Percentiles rank a stretch among this genome's conserved stretches.
These are phyloP conservation scores for Calosoma granatense DNA, from an alignment of 1,140 invertebrate genomes.

Conservation along the genomic window DNA sequence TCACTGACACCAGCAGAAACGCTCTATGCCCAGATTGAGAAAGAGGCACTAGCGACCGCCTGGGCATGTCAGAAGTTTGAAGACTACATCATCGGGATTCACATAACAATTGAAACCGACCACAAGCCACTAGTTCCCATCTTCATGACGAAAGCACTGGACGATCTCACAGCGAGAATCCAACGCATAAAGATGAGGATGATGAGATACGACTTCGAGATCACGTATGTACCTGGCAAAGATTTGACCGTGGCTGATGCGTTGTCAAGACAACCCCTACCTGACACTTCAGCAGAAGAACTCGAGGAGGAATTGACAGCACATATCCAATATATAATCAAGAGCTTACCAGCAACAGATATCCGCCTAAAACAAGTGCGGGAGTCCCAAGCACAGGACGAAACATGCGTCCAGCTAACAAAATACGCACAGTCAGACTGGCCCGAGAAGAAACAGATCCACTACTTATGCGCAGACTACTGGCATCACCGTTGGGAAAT, in stretches of 20 bases:
- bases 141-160: conserved; percentile 29
- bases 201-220: background rate
- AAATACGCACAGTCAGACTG: background rate
- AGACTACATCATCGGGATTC: conserved; percentile 38
- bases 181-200: background rate
- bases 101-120: conserved; percentile 39
- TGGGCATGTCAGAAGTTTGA: conserved; percentile 40
- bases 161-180: background rate
- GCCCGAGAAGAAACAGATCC: background rate
- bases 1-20: conserved; percentile 33
- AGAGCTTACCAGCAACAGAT: background rate
- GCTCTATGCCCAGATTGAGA: conserved; percentile 37
- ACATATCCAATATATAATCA: background rate
- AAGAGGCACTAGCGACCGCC: conserved; percentile 35
- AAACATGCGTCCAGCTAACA: background rate
- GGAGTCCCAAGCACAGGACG: background rate
- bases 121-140: conserved; percentile 38
- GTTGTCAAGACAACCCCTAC: background rate
- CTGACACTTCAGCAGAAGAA: background rate
- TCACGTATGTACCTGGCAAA: background rate
- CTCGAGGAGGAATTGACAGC: background rate
- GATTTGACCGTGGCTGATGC: background rate
- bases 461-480: background rate
- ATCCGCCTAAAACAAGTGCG: background rate
- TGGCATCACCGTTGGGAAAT: background rate